phyloP scores from a whole-genome alignment of 2,113 vertebrate genomes.

The Mobula hypostoma region DNA sequence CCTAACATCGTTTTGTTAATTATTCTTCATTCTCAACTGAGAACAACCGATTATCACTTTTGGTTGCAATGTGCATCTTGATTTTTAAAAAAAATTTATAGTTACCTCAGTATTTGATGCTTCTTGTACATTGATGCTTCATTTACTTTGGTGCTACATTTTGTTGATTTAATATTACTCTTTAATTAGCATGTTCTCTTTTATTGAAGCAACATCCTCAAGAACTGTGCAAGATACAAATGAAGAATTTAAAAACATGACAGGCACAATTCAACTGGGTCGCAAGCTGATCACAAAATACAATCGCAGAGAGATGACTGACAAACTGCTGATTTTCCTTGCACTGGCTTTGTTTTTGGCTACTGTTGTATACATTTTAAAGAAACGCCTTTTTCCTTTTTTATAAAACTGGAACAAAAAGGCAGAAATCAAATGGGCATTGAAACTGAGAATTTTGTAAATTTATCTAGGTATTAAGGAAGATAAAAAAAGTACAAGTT shows the following conservation, averaged over 20 bases:
- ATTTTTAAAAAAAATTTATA: not conserved
- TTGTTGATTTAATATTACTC: not conserved
- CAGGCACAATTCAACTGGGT: conserved; percentile 88
- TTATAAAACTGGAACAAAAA: conserved; percentile 51
- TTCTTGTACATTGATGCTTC: not conserved
- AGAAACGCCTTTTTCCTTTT: conserved; percentile 92
- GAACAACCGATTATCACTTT: not conserved
- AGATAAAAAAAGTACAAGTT: not conserved
- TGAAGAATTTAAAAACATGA: conserved; percentile 94
- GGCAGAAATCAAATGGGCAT: not conserved
- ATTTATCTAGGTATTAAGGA: not conserved
- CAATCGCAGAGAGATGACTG: conserved; percentile 87
- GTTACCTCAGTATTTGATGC: not conserved
- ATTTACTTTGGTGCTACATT: not conserved
- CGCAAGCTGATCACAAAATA: conserved; percentile 95
- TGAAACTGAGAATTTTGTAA: not conserved
- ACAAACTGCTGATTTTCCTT: conserved; percentile 93
- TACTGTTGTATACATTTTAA: conserved; percentile 90
- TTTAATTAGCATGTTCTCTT: conserved; percentile 7
- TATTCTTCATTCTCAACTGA: not conserved
- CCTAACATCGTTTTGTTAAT: not conserved
- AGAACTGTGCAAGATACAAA: conserved; percentile 85
- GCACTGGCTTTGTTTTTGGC: conserved; percentile 87
- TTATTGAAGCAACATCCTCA: conserved; percentile 77
- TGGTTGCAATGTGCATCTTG: not conserved